Evolutionary conservation across 2,797 vertebrate genomes (phyloP).

Genomic region (Okamejei kenojei): DNA sequence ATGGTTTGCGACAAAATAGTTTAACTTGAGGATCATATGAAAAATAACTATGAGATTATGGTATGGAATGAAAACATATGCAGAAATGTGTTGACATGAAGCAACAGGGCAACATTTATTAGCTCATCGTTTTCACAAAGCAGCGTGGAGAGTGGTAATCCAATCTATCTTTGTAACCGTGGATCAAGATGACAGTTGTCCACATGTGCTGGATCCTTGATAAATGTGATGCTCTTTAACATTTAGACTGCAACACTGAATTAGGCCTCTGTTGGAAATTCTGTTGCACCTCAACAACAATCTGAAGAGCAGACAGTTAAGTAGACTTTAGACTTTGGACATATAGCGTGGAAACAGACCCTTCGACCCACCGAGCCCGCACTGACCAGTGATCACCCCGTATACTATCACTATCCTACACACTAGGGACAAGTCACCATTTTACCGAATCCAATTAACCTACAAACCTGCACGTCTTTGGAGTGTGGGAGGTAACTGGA

Average conservation of each 20-base stretch:
- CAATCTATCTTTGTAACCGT: not conserved
- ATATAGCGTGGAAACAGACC: too few relatives aligned
- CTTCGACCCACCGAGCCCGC: too few relatives aligned
- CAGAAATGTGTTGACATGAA: not conserved
- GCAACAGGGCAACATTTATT: not conserved
- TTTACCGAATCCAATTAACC: too few relatives aligned
- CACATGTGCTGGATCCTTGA: not conserved
- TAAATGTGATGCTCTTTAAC: not conserved
- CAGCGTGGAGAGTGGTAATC: not conserved
- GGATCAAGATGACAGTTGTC: not conserved
- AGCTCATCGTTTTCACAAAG: not conserved
- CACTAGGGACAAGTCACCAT: too few relatives aligned
- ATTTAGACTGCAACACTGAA: not conserved
- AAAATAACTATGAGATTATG: not conserved
- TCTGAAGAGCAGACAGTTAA: not conserved
- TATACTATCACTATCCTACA: too few relatives aligned
- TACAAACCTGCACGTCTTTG: too few relatives aligned
- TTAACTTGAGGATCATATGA: not conserved
- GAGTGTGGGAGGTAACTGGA: too few relatives aligned
- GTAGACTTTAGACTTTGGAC: too few relatives aligned
- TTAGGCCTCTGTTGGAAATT: not conserved
- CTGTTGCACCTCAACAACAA: not conserved
- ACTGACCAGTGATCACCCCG: too few relatives aligned
- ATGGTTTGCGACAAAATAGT: not conserved
- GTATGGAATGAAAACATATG: not conserved